Evolutionary conservation across 1,140 invertebrate species (phyloP), one percentile per base, ranked within the genome.

Genomic region (Drosophila sproati): DNA sequence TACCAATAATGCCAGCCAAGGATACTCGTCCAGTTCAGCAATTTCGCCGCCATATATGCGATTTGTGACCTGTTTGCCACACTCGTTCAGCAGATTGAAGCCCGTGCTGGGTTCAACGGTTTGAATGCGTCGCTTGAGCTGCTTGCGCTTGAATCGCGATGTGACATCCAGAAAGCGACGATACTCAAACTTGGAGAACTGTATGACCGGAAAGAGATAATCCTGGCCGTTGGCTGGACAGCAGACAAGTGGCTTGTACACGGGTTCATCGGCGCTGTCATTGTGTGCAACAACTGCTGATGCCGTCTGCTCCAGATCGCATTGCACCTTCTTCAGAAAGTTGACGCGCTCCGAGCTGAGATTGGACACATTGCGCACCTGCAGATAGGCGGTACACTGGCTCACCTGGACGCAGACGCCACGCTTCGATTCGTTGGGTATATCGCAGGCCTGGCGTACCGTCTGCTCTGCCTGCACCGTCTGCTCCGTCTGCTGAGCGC

Each of bases 1-100:
- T 70, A 95, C 94, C 12, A 97, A 80, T 2, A 96, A 86, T 0
- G 94, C 95, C 94, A 96, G 95, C 96, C 96, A 97, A 0, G 96
- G 96, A 85, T 92, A 94, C 68, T 94, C 94, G 37, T 93, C 93
- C 10, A 94, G 62, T 37, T 93, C 93, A 3, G 94, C 91, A 20
- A 91, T 91, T 67, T 93, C 92, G 2, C 94, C 94, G 2, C 94
- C 94, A 67, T 92, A 91, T 57, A 94, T 94, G 47, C 92, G 91
- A 71, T 93, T 91, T 10, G 82, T 78, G 4, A 81, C 77, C 71
- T 82, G 80, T 12, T 92, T 80, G 55, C 93, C 93, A 45, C 93
- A 94, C 10, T 93, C 91, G 20, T 88, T 89, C 12, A 80, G 57
- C 6, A 91, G 51, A 73, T 91, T 92, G 5, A 89, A 91, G 6